These are phyloP conservation scores for Artibeus lituratus DNA, from an alignment of 2,797 vertebrate genomes.

Conservation along the genomic window DNA sequence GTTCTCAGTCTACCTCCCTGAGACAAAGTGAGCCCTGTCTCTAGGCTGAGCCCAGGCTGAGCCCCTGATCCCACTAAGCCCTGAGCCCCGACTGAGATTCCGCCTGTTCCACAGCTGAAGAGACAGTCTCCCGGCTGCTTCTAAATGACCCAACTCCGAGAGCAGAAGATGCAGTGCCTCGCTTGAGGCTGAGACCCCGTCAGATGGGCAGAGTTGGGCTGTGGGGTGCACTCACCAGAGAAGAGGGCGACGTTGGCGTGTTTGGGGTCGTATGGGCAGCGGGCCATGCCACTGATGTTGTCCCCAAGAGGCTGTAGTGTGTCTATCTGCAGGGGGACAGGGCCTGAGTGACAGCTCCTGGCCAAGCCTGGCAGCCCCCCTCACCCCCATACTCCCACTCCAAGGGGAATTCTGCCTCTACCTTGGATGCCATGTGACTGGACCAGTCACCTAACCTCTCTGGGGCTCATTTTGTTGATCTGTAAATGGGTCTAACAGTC, in stretches of 20 bases:
- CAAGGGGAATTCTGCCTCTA: not conserved
- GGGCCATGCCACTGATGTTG: conserved; percentile 94
- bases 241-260: conserved; percentile 96
- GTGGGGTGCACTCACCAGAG: conserved; percentile 85
- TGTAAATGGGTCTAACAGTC: not conserved
- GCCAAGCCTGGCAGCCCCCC: not conserved
- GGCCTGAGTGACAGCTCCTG: not conserved
- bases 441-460: not conserved
- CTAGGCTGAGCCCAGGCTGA: not conserved
- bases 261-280: conserved; percentile 95
- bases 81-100: not conserved
- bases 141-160: not conserved
- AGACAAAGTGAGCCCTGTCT: not conserved
- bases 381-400: not conserved
- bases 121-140: not conserved
- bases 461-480: not conserved
- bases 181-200: not conserved
- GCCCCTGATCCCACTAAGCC: not conserved
- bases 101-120: not conserved
- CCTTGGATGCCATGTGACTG: not conserved
- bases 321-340: conserved; percentile 84
- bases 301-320: conserved; percentile 92
- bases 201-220: not conserved
- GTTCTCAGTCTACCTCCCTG: not conserved
- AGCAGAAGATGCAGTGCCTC: not conserved